Evolutionary conservation across 2,888 invertebrate species (phyloP).

Genomic region (Pterostichus niger): DNA sequence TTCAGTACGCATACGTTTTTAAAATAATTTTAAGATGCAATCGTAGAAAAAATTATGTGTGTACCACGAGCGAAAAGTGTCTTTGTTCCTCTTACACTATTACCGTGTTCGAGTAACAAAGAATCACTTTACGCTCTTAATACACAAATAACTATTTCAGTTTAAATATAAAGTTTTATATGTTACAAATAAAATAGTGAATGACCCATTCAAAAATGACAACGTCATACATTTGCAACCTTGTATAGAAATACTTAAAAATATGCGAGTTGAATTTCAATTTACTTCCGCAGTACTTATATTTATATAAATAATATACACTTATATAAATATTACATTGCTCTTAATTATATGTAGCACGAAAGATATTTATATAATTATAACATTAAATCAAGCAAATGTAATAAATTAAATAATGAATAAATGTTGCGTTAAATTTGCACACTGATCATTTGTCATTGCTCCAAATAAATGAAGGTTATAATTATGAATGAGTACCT

Average conservation of each 20-base stretch:
- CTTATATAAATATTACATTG: conserved; percentile 37
- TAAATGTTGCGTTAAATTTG: neutral
- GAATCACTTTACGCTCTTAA: no score
- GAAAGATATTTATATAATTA: conserved; percentile 27
- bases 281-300: conserved; percentile 45
- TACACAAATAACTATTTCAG: no score
- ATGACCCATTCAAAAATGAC: neutral
- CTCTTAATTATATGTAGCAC: conserved; percentile 34
- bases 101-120: no score
- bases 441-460: conserved; percentile 50
- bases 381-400: neutral
- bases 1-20: no score
- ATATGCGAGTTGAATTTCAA: conserved; percentile 47
- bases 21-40: no score
- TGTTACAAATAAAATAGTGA: no score
- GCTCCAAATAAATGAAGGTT: conserved; percentile 63
- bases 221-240: conserved; percentile 20
- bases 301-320: conserved; percentile 47
- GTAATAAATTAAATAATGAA: no score
- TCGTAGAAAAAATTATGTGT: no score
- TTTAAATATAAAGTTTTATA: no score
- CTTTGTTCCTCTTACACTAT: no score
- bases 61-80: no score
- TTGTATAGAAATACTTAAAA: conserved; percentile 38
- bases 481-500: conserved; percentile 32